Evolutionary conservation across 1,140 invertebrate genomes (phyloP), one percentile per base, ranked within the genome.

Genomic region (Saccostrea echinata): DNA sequence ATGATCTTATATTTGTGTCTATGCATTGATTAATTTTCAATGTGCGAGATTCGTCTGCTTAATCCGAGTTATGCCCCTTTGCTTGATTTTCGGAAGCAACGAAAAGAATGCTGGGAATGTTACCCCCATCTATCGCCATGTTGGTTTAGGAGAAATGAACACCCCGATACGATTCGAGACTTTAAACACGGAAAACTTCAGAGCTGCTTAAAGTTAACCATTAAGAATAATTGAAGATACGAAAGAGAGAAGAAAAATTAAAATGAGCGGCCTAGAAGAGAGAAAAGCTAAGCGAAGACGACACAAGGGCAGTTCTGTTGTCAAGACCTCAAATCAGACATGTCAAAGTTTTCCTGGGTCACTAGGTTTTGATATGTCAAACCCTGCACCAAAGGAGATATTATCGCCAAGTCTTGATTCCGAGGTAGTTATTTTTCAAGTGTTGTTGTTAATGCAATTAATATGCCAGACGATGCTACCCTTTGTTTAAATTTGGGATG

Each of bases 231-330:
- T 30, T 76, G 68, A 76, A 76, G 27, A 18, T 76, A 76, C 24
- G 27, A 76, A 76, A 76, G 27, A 30, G 27, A 76, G 68, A 16
- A 12, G 68, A 35, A 76, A 30, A 76, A 33, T 76, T 76, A 52
- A 68, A 52, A 92, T 92, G 91, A 92, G 90, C 90, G 87, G 87
- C 71, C 84, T 86, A 76, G 91, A 92, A 80, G 86, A 71, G 57
- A 90, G 90, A 86, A 92, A 92, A 83, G 84, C 90, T 13, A 92
- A 92, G 84, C 84, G 90, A 82, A 87, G 90, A 86, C 91, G 90
- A 86, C 91, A 85, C 82, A 91, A 90, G 89, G 86, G 88, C 84
- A 87, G 88, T 84, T 84, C 85, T 86, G 88, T 89, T 86, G 88
- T 84, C 88, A 89, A 89, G 88, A 86, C 85, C 51, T 55, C 82